Evolutionary conservation across 1,140 invertebrate species (phyloP), one percentile per base, ranked within the genome.

Genomic region (Caenorhabditis briggsae): DNA sequence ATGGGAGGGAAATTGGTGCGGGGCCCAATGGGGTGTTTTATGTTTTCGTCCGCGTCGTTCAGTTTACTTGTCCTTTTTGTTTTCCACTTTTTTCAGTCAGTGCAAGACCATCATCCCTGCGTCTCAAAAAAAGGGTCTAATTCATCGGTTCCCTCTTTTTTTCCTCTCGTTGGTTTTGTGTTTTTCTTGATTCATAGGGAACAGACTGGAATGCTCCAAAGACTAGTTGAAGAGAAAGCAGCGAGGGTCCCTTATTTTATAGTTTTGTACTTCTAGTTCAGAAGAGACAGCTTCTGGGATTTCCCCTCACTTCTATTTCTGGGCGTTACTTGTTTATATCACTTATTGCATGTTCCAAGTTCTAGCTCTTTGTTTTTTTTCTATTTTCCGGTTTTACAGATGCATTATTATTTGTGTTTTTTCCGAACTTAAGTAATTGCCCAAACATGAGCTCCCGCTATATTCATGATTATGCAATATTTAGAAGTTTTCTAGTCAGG

Each of bases 21-120:
- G 33, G 33, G 33, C 1, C 33, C 33, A 20, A 20, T 5, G 41
- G 64, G 3, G 64, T 70, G 33, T 46, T 70, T 18, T 46, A 70
- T 70, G 64, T 70, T 70, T 70, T 70, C 64, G 64, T 70, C 41
- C 64, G 64, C 41, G 7, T 23, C 64, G 16, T 46, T 70, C 64
- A 70, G 64, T 70, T 70, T 70, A 46, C 64, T 5, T 46, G 64
- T 18, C 11, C 64, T 70, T 70, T 70, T 8, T 70, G 64, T 70
- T 70, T 70, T 70, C 64, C 64, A 70, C 64, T 70, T 46, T 70
- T 33, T 33, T 33, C 23, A 64, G 59, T 43, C 64, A 70, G 64
- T 70, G 41, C 64, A 46, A 25, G 23, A 25, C 64, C 20, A 25
- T 70, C 41, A 43, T 43, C 64, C 46, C 64, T 70, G 33, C 41